Percentiles rank a stretch among this genome's conserved stretches.
These are phyloP conservation scores for Saccostrea cuccullata DNA, from an alignment of 1,140 invertebrate genomes.

Conservation along the genomic window DNA sequence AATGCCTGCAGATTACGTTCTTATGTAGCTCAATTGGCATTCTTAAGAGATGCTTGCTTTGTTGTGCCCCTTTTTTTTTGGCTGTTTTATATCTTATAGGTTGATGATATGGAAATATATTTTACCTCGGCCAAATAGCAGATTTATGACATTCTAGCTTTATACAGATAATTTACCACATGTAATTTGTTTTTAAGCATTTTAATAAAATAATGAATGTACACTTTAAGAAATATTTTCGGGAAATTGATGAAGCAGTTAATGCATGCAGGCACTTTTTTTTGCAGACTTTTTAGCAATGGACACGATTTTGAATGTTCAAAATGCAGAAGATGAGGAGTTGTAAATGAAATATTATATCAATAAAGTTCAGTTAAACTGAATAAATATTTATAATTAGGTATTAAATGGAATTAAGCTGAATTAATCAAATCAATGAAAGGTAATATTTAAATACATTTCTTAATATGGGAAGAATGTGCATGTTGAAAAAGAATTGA, in stretches of 20 bases:
- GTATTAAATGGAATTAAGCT: background rate
- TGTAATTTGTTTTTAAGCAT: background rate
- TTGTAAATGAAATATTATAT: background rate
- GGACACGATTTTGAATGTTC: constrained; percentile 6
- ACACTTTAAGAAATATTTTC: no score
- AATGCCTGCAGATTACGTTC: no score
- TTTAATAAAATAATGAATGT: background rate
- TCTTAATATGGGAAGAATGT: background rate
- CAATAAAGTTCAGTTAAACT: no score
- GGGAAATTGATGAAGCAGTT: background rate
- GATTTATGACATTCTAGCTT: background rate
- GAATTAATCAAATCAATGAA: background rate
- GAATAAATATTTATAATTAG: no score
- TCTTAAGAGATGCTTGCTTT: no score
- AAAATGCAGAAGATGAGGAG: constrained; percentile 32
- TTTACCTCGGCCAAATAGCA: background rate
- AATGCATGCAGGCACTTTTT: background rate
- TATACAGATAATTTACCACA: background rate
- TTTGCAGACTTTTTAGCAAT: background rate
- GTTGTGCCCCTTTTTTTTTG: no score
- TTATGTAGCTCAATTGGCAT: no score
- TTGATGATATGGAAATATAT: background rate
- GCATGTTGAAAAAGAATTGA: no score
- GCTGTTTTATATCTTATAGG: no score
- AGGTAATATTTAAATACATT: background rate